A percentile compares a stretch with the other conserved stretches of the same genome.
Evolutionary conservation across 2,113 vertebrate species (phyloP).

Genomic region (Cyprinus carpio): DNA sequence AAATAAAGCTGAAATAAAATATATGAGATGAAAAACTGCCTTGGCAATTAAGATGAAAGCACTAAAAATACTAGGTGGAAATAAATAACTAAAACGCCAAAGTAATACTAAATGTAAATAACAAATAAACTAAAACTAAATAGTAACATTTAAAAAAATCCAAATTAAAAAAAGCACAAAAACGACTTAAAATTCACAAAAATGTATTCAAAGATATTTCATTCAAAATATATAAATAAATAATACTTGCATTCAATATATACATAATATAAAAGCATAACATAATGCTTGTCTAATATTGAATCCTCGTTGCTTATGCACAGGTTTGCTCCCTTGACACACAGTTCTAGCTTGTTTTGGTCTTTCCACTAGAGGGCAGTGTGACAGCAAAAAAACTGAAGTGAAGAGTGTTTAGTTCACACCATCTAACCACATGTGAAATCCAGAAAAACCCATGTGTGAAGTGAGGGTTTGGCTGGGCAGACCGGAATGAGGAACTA

Average conservation of each 20-base stretch:
- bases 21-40: not conserved
- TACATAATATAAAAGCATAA: not conserved
- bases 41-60: not conserved
- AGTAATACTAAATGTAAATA: too few species aligned
- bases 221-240: too few species aligned
- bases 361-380: slow-evolving; percentile 27
- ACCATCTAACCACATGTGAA: slow-evolving; percentile 15
- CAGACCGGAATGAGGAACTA: not conserved
- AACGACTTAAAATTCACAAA: not conserved
- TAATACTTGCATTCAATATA: too few species aligned
- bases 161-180: too few species aligned
- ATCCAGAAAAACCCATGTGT: slow-evolving; percentile 4
- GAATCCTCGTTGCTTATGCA: too few species aligned
- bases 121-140: not conserved
- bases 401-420: not conserved
- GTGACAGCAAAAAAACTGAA: not conserved
- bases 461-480: not conserved
- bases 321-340: too few species aligned
- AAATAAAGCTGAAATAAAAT: not conserved
- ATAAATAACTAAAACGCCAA: not conserved
- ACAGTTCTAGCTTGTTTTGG: not conserved
- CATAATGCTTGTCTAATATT: too few species aligned
- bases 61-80: not conserved
- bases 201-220: not conserved
- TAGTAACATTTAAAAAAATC: not conserved